A percentile compares a stretch with the other conserved stretches of the same genome.
These are phyloP conservation scores for Tupaia chinensis DNA, from an alignment of 2,113 vertebrate species.

Conservation along the genomic window DNA sequence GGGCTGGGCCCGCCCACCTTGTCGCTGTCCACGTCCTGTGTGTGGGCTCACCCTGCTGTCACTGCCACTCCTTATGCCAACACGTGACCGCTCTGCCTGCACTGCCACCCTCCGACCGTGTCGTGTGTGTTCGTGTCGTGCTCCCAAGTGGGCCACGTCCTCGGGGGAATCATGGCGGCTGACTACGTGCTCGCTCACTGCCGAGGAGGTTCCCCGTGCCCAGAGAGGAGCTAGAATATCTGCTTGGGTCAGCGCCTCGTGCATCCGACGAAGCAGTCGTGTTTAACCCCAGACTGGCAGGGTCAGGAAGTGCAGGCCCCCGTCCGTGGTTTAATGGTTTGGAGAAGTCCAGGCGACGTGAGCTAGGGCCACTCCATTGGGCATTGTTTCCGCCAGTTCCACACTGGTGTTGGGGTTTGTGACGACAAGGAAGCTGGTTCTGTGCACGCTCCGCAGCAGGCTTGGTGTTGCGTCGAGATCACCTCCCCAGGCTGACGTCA, in stretches of 20 bases:
- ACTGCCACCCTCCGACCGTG: neutral
- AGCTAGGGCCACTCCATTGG: neutral
- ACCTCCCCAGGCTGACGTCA: neutral
- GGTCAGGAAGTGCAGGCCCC: neutral
- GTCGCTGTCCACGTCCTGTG: no score
- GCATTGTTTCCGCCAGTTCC: neutral
- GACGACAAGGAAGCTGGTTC: neutral
- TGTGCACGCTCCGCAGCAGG: neutral
- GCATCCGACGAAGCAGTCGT: neutral
- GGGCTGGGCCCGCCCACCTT: neutral
- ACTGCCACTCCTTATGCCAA: neutral
- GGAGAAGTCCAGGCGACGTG: neutral
- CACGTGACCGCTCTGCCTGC: neutral
- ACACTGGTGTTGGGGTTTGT: neutral
- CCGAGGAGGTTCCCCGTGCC: neutral
- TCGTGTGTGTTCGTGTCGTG: neutral
- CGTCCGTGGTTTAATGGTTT: neutral
- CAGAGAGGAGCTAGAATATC: neutral
- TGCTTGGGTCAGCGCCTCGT: neutral
- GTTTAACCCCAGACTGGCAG: conserved; percentile 9
- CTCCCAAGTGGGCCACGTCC: neutral
- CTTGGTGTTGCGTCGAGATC: no score
- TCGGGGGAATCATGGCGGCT: neutral
- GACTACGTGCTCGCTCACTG: neutral
- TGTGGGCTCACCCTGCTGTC: neutral